Evolutionary conservation across 1,140 invertebrate species (phyloP).

Genomic region (Hyles euphorbiae): DNA sequence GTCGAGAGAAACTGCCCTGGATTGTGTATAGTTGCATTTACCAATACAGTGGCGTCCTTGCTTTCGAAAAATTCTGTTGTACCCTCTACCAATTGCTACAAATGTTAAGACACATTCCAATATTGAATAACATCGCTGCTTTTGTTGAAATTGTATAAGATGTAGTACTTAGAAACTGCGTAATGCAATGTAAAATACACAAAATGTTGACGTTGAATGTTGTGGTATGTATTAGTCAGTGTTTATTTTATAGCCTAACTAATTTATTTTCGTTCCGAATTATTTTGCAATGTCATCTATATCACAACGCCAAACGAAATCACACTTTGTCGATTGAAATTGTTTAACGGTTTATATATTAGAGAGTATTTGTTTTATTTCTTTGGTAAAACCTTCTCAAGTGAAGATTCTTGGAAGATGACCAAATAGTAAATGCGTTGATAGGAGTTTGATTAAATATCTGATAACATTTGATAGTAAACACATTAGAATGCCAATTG

Average conservation of each 20-base stretch:
- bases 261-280: slow-evolving; percentile 11
- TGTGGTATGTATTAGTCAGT: neutral
- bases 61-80: slow-evolving; percentile 41
- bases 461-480: no score
- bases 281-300: slow-evolving; percentile 10
- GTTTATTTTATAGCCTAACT: slow-evolving; percentile 18
- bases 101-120: neutral
- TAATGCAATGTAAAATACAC: neutral
- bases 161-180: neutral
- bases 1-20: slow-evolving; percentile 38
- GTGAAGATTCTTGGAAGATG: no score
- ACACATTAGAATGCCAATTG: no score
- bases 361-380: neutral
- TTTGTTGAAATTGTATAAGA: neutral
- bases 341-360: neutral
- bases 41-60: slow-evolving; percentile 42
- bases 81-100: slow-evolving; percentile 6
- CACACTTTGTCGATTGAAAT: neutral
- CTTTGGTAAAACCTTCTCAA: no score
- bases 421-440: no score
- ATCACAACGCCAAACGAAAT: neutral
- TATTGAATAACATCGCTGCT: slow-evolving; percentile 7
- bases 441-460: no score
- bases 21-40: slow-evolving; percentile 27
- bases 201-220: neutral